Percentiles rank a stretch among this genome's conserved stretches.
Evolutionary conservation across 1,140 invertebrate species (phyloP).

Genomic region (Macrotrachela quadricornifera): DNA sequence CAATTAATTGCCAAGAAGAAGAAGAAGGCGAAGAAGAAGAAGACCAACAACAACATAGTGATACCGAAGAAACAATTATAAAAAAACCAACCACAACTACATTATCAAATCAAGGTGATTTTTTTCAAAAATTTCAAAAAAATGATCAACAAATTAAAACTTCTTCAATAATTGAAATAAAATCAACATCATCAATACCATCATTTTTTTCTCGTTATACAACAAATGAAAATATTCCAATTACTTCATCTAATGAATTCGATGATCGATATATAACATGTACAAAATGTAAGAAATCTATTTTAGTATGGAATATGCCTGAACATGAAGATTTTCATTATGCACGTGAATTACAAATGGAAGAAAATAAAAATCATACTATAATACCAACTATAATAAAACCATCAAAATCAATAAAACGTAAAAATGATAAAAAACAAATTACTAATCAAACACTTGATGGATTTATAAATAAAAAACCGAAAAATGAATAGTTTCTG

Average conservation of each 20-base stretch:
- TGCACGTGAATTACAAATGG: slow-evolving; percentile 11
- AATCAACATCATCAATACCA: too few relatives aligned
- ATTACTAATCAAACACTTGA: too few relatives aligned
- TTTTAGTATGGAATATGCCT: slow-evolving; percentile 25
- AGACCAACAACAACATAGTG: too few relatives aligned
- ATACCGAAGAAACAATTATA: not conserved
- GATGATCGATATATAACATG: slow-evolving; percentile 16
- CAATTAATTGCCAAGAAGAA: not conserved
- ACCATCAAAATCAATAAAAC: too few relatives aligned
- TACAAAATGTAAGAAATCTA: slow-evolving; percentile 20
- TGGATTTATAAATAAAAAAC: too few relatives aligned
- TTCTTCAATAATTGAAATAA: too few relatives aligned
- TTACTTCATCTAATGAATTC: not conserved
- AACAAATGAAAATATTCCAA: too few relatives aligned
- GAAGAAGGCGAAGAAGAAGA: not conserved
- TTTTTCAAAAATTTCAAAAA: not conserved
- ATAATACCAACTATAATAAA: too few relatives aligned
- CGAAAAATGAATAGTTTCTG: too few relatives aligned
- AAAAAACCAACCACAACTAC: not conserved
- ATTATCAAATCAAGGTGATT: not conserved
- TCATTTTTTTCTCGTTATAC: too few relatives aligned
- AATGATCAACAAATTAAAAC: not conserved
- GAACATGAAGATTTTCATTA: slow-evolving; percentile 32
- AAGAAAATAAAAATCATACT: too few relatives aligned
- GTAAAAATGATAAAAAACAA: too few relatives aligned